A percentile compares a stretch with the other conserved stretches of the same genome.
Conservation (phyloP, 2,113 vertebrate genomes). For the Rana temporaria region DNA sequence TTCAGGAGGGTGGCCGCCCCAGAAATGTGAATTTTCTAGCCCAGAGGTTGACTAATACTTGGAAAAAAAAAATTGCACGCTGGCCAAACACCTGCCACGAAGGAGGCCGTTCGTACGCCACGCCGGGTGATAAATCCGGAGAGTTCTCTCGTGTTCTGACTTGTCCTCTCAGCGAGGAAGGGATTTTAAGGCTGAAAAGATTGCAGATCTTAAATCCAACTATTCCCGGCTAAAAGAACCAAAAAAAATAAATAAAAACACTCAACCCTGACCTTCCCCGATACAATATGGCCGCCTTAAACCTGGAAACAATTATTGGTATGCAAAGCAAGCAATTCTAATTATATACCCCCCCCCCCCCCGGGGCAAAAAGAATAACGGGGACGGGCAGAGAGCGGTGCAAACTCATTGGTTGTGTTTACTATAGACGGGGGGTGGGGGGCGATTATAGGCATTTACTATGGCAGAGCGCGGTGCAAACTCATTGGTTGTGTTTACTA, state of each 20-base stretch:
- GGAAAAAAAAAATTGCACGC: conserved; percentile 1
- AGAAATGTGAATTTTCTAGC: conserved; percentile 6
- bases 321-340: neutral
- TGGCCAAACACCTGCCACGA: neutral
- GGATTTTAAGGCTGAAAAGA: neutral
- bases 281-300: too few species aligned
- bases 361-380: neutral
- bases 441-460: too few species aligned
- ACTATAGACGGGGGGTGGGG: neutral
- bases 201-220: too few species aligned
- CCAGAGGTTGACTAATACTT: neutral
- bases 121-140: neutral
- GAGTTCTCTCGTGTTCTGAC: neutral
- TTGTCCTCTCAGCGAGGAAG: neutral
- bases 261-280: too few species aligned
- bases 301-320: too few species aligned
- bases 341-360: neutral
- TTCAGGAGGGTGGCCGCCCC: neutral
- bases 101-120: neutral
- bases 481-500: neutral
- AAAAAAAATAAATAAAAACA: too few species aligned
- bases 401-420: neutral
- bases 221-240: too few species aligned
- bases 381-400: neutral
- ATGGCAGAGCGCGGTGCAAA: neutral